Base-by-base conservation (phyloP, 2,113 vertebrate species). In the Trogon melanurus region DNA sequence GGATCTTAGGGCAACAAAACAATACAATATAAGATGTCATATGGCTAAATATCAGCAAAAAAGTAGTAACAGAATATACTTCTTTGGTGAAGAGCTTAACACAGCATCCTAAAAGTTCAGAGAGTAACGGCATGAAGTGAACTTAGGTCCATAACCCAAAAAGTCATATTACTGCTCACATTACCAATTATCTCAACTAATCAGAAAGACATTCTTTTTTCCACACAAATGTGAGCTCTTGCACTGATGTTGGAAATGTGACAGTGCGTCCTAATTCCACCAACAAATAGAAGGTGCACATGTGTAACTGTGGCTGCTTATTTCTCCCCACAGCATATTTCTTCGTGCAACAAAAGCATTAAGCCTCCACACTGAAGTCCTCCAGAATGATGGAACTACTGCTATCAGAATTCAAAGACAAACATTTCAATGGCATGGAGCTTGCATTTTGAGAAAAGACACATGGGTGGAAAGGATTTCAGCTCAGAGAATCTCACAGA, bases 21-120 rank as follows among this genome's bases (percentile, higher is more conserved):
- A 92, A 32, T 50, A 45, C 16, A 7, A 50, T 57, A 58, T 36
- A 34, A 10, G 18, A 79, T 51, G 30, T 45, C 79, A 87, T 53
- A 72, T 9, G 16, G 56, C 32, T 50, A 78, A 79, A 91, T 51
- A 89, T 29, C 75, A 95, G 62, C 53, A 89, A 93, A 95, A 61
- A 34, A 41, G 22, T 34, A 71, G 21, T 38, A 74, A 54, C 10
- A 53, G 38, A 44, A 58, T 36, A 58, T 13, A 66, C 2, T 16
- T 61, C 32, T n/a, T 18, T 41, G 15, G 15, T 62, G 47, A 93
- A 79, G 62, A n/a, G n/a, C 47, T 79, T 73, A 83, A 45, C 9
- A 41, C 16, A 58, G 23, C 7, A 7, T 56, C 41, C 45, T 34
- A 38, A 22, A n/a, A 83, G 45, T 36, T 92, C 73, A 74, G 34